These are phyloP conservation scores for Plebejus melissa DNA, from an alignment of 2,888 invertebrate genomes.

Conservation along the genomic window DNA sequence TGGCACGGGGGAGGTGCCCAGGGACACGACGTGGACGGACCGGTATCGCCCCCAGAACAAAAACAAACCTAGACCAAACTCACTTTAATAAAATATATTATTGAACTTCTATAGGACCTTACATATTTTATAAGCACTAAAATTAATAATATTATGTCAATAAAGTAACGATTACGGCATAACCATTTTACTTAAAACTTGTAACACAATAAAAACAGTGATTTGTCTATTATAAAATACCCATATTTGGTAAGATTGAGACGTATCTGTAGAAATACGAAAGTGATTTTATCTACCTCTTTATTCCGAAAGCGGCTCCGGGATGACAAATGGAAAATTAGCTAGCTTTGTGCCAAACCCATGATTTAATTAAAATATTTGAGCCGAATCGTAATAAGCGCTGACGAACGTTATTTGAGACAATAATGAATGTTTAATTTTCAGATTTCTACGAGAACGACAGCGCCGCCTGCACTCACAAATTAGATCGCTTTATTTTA, in stretches of 20 bases:
- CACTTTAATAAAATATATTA: background rate
- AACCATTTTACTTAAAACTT: background rate
- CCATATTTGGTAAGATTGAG: background rate
- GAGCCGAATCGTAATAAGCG: background rate
- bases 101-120: background rate
- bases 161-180: too few relatives aligned
- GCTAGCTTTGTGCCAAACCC: background rate
- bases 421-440: constrained; percentile 35
- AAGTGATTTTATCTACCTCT: background rate
- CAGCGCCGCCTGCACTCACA: constrained; percentile 48
- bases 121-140: background rate
- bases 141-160: too few relatives aligned
- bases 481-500: constrained; percentile 43
- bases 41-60: too few relatives aligned
- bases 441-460: constrained; percentile 62
- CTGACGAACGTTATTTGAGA: constrained; percentile 18
- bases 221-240: background rate
- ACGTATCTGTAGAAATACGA: background rate
- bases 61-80: background rate
- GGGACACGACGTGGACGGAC: too few relatives aligned
- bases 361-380: constrained; percentile 12
- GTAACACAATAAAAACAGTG: background rate
- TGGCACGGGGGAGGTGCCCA: too few relatives aligned
- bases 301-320: background rate
- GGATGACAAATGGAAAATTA: constrained; percentile 14